Conservation (phyloP, 2,888 invertebrate species). For the Halictus ligatus region DNA sequence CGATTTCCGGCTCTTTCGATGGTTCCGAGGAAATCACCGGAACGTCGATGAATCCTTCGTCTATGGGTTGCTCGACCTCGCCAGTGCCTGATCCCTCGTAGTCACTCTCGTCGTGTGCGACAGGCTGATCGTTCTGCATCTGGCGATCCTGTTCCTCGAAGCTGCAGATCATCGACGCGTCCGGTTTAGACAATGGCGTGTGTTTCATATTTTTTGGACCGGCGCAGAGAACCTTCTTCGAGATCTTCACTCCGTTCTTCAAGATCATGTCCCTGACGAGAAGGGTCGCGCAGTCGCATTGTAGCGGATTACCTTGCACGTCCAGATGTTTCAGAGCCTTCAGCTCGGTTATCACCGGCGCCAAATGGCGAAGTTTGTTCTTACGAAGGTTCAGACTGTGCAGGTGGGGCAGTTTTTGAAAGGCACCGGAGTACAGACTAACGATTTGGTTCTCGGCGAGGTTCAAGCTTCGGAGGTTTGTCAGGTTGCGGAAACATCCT, state of each 20-base stretch:
- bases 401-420: conserved; percentile 86
- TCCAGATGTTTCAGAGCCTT: conserved; percentile 87
- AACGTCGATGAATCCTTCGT: conserved; percentile 49
- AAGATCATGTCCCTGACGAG: conserved; percentile 87
- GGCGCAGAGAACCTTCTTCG: conserved; percentile 86
- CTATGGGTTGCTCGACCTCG: conserved; percentile 28
- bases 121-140: conserved; percentile 87
- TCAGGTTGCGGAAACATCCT: conserved; percentile 86
- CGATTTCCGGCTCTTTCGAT: conserved; percentile 28
- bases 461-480: conserved; percentile 87
- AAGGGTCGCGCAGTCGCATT: conserved; percentile 90
- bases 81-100: conserved; percentile 65
- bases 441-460: conserved; percentile 87
- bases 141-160: conserved; percentile 78
- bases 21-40: background rate
- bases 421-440: conserved; percentile 85
- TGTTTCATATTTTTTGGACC: conserved; percentile 85
- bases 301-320: conserved; percentile 88
- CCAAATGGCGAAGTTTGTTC: conserved; percentile 87
- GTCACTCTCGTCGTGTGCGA: conserved; percentile 81
- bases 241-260: conserved; percentile 73
- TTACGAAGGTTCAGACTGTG: conserved; percentile 88
- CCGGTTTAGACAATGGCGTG: conserved; percentile 87
- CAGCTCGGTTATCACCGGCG: conserved; percentile 86
- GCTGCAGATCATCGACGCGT: conserved; percentile 76